Conservation (phyloP, 2,888 invertebrate species). For the Lacanobia oleracea region DNA sequence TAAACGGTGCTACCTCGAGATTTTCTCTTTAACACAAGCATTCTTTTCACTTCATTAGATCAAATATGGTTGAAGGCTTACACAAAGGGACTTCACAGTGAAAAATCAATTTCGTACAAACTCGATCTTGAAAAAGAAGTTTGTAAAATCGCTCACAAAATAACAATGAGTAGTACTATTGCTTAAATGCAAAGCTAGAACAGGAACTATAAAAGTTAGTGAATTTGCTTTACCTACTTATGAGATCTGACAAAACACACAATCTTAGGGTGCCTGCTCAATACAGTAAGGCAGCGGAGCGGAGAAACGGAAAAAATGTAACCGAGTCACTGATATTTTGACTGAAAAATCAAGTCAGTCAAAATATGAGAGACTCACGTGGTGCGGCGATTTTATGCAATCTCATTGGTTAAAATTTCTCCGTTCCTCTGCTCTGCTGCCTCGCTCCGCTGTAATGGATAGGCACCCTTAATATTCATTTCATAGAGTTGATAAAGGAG, state of each 20-base stretch:
- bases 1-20: slow-evolving; percentile 37
- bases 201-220: background rate
- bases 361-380: too few relatives aligned
- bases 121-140: background rate
- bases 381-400: too few relatives aligned
- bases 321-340: too few relatives aligned
- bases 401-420: too few relatives aligned
- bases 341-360: too few relatives aligned
- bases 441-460: too few relatives aligned
- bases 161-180: background rate
- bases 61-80: background rate
- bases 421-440: too few relatives aligned
- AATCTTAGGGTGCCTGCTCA: too few relatives aligned
- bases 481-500: background rate
- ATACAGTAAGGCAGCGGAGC: too few relatives aligned
- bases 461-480: background rate
- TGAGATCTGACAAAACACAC: background rate
- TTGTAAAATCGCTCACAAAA: background rate
- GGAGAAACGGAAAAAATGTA: too few relatives aligned
- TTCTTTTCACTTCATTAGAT: slow-evolving; percentile 35
- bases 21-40: slow-evolving; percentile 32
- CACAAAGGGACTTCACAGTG: background rate
- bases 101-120: background rate
- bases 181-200: background rate
- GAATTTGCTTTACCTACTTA: background rate